A percentile compares a stretch with the other conserved stretches of the same genome.
Conservation (phyloP, 1,140 invertebrate species). For the Megalopta genalis region DNA sequence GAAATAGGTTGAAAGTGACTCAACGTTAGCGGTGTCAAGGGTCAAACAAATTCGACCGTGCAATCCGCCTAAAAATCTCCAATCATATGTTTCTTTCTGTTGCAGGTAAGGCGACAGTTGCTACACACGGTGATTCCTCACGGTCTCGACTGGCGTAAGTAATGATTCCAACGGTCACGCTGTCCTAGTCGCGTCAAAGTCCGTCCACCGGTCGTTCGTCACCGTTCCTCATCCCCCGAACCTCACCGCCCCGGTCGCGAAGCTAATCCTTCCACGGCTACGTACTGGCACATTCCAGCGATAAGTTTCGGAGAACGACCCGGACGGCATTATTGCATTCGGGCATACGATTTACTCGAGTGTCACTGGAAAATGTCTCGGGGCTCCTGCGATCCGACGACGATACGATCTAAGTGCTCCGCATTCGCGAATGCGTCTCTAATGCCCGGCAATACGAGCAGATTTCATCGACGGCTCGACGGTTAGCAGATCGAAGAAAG, state of each 20-base stretch:
- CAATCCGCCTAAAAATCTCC: background rate
- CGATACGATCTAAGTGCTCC: constrained; percentile 10
- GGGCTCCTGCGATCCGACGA: background rate
- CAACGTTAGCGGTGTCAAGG: no score
- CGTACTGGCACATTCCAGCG: no score
- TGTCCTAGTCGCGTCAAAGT: constrained; percentile 1
- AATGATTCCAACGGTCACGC: background rate
- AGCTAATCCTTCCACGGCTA: constrained; percentile 4
- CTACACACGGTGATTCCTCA: background rate
- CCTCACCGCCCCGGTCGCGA: no score
- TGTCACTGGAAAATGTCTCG: background rate
- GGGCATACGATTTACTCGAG: background rate
- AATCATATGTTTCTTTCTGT: constrained; percentile 11
- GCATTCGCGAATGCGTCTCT: constrained; percentile 13
- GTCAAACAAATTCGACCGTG: no score
- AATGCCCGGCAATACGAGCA: background rate
- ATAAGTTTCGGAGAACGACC: no score
- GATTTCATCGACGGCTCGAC: background rate
- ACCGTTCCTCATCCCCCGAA: background rate
- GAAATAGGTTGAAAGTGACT: no score
- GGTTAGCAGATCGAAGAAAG: background rate
- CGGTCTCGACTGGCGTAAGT: background rate
- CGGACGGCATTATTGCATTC: background rate
- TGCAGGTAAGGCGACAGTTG: constrained; percentile 16
- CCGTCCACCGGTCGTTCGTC: constrained; percentile 4